Evolutionary conservation across 2,888 invertebrate genomes (phyloP).

Genomic region (Drosophila koepferae): DNA sequence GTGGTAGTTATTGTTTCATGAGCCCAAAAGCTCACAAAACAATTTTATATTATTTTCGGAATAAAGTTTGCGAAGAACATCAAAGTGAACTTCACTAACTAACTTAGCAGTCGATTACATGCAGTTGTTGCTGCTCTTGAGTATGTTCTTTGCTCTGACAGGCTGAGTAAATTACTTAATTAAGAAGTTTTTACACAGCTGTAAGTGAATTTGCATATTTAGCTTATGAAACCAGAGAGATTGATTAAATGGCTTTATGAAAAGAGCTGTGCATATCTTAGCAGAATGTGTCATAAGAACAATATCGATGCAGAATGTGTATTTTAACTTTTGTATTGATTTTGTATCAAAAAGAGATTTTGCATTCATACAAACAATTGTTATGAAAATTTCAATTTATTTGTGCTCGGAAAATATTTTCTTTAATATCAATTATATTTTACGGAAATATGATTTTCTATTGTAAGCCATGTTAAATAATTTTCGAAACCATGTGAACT

Average conservation of each 20-base stretch:
- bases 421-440: too few species aligned
- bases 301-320: not conserved
- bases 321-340: not conserved
- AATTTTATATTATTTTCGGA: constrained; percentile 45
- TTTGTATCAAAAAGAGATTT: not conserved
- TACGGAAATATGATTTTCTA: not conserved
- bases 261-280: not conserved
- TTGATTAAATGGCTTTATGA: not conserved
- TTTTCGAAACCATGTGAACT: not conserved
- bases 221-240: not conserved
- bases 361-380: not conserved
- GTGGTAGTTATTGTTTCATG: constrained; percentile 45
- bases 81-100: constrained; percentile 33
- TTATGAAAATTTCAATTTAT: not conserved
- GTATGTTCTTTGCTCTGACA: constrained; percentile 17
- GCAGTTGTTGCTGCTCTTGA: constrained; percentile 9
- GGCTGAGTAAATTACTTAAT: constrained; percentile 24
- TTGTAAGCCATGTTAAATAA: not conserved
- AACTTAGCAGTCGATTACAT: constrained; percentile 31
- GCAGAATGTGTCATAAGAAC: not conserved
- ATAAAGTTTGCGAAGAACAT: constrained; percentile 39
- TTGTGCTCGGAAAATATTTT: not conserved
- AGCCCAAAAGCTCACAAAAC: constrained; percentile 33
- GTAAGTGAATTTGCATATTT: constrained; percentile 3
- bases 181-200: constrained; percentile 34